Percentiles rank a stretch among this genome's conserved stretches.
Conservation (phyloP, 2,113 vertebrate species). For the Pycnonotus jocosus region DNA sequence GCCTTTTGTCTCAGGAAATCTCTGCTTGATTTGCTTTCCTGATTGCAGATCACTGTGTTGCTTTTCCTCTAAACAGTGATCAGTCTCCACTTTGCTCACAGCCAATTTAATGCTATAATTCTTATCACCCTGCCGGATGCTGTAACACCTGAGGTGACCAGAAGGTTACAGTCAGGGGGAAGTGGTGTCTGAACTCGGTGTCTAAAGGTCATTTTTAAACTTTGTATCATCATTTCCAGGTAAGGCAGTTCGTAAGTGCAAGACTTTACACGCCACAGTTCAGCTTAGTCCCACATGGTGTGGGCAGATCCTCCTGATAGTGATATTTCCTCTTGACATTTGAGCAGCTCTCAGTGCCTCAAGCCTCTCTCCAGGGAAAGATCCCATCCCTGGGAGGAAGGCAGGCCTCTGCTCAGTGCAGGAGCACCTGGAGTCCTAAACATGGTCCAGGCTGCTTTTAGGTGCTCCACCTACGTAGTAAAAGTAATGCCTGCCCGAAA, state of each 20-base stretch:
- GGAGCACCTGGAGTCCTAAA: not conserved
- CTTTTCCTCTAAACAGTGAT: not conserved
- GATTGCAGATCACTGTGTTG: not conserved
- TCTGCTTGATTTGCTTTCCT: not conserved
- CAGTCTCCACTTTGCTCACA: not conserved
- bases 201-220: not conserved
- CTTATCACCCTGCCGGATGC: not conserved
- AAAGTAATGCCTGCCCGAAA: not conserved
- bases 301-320: not conserved
- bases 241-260: not conserved
- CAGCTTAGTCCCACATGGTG: not conserved
- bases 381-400: not conserved
- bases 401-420: rapidly evolving
- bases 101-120: not conserved
- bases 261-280: not conserved
- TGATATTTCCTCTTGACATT: not conserved
- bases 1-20: not conserved
- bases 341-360: not conserved
- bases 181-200: not conserved
- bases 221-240: not conserved
- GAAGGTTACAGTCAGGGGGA: not conserved
- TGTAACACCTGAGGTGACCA: rapidly evolving
- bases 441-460: not conserved
- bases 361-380: not conserved
- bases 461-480: not conserved